These are phyloP conservation scores for Fulica atra DNA, from an alignment of 2,113 vertebrate genomes.

Conservation along the genomic window DNA sequence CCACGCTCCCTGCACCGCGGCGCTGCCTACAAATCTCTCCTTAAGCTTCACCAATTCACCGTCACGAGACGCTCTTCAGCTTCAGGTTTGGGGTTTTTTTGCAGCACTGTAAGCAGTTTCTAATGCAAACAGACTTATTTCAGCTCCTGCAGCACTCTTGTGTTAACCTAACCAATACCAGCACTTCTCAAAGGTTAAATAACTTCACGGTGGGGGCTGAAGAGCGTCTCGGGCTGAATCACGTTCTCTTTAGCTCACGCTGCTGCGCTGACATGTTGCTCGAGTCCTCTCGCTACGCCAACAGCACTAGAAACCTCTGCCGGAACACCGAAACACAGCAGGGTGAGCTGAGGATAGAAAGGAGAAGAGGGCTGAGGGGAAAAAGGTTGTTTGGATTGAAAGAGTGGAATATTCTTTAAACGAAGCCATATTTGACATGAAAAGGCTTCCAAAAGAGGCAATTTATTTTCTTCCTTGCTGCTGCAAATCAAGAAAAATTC, in stretches of 20 bases:
- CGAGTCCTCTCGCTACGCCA: background rate
- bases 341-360: background rate
- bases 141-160: background rate
- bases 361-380: background rate
- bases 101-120: background rate
- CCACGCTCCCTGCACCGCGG: background rate
- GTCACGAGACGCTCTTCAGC: rapidly evolving
- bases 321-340: background rate
- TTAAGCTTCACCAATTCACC: background rate
- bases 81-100: background rate
- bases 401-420: background rate
- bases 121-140: background rate
- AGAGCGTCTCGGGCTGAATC: too few species aligned
- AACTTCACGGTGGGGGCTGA: background rate
- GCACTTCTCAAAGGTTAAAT: background rate
- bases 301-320: rapidly evolving
- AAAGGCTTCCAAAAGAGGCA: background rate
- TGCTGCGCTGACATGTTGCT: rapidly evolving
- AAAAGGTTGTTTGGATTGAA: background rate
- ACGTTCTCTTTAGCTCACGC: background rate
- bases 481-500: background rate
- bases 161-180: background rate
- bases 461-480: background rate
- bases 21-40: background rate
- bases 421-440: background rate